Percentiles rank a stretch among this genome's conserved stretches.
These are phyloP conservation scores for Drosophila flavopinicola DNA, from an alignment of 2,888 invertebrate genomes.

Conservation along the genomic window DNA sequence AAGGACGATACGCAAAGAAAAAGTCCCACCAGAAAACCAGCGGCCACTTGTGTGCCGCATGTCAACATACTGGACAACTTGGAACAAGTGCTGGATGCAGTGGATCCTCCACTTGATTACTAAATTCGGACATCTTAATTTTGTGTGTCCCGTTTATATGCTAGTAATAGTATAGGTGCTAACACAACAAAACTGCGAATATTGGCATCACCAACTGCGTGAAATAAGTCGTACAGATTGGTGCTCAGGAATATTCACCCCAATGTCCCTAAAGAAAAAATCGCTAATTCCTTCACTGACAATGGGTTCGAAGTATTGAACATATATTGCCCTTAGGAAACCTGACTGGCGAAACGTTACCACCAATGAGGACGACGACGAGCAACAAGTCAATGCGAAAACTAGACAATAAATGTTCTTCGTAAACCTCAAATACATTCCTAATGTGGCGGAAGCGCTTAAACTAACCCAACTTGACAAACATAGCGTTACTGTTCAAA, in stretches of 20 bases:
- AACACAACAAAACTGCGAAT: slow-evolving; percentile 4
- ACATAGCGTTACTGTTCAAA: slow-evolving; percentile 12
- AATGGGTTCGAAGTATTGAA: slow-evolving; percentile 4
- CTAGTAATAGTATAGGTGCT: slow-evolving; percentile 4
- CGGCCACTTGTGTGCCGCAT: no score
- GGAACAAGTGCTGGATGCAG: no score
- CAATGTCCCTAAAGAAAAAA: slow-evolving; percentile 6
- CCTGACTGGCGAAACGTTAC: slow-evolving; percentile 5
- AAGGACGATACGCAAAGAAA: no score
- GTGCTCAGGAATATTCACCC: slow-evolving; percentile 6
- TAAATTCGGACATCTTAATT: slow-evolving; percentile 4
- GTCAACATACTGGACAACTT: no score
- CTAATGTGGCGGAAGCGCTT: slow-evolving; percentile 5
- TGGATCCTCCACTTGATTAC: no score
- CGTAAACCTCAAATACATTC: slow-evolving; percentile 2
- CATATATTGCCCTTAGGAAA: slow-evolving; percentile 13
- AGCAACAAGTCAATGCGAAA: no score
- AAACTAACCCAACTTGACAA: slow-evolving; percentile 10
- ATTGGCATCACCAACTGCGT: slow-evolving; percentile 9
- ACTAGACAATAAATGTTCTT: no score
- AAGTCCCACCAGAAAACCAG: no score
- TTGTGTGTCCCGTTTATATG: slow-evolving; percentile 6
- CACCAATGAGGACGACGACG: background rate
- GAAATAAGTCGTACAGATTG: background rate
- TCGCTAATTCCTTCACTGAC: no score